A percentile compares a stretch with the other conserved stretches of the same genome.
Evolutionary conservation across 2,797 vertebrate species (phyloP).

Genomic region (Eulemur albifrons): DNA sequence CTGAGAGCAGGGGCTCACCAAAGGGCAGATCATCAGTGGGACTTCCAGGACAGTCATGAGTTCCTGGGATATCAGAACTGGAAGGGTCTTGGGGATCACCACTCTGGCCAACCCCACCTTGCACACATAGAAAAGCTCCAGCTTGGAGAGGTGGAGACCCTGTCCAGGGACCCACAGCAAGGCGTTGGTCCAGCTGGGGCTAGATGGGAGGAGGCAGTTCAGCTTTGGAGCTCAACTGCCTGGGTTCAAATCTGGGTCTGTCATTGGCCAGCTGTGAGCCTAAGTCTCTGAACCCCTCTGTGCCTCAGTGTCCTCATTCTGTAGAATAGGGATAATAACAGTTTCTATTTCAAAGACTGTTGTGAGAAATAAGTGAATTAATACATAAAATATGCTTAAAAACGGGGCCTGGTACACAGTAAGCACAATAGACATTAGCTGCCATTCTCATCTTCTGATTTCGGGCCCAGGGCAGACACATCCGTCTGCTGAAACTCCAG

Average conservation of each 20-base stretch:
- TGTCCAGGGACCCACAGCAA: not conserved
- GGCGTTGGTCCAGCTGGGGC: not conserved
- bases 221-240: not conserved
- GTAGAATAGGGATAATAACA: not conserved
- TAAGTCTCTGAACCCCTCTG: not conserved
- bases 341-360: not conserved
- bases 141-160: not conserved
- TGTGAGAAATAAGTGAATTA: not conserved
- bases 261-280: not conserved
- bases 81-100: not conserved
- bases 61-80: not conserved
- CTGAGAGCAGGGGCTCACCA: no score
- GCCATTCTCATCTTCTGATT: no score
- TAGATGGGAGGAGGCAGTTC: not conserved
- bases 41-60: not conserved
- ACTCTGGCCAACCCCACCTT: no score
- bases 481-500: not conserved
- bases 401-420: not conserved
- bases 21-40: not conserved
- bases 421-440: accelerated
- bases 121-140: not conserved
- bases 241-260: not conserved
- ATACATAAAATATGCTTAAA: not conserved
- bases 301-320: not conserved
- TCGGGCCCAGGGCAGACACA: not conserved